Evolutionary conservation across 2,888 invertebrate species (phyloP), one percentile per base, ranked within the genome.

Genomic region (Anthophora plumipes): DNA sequence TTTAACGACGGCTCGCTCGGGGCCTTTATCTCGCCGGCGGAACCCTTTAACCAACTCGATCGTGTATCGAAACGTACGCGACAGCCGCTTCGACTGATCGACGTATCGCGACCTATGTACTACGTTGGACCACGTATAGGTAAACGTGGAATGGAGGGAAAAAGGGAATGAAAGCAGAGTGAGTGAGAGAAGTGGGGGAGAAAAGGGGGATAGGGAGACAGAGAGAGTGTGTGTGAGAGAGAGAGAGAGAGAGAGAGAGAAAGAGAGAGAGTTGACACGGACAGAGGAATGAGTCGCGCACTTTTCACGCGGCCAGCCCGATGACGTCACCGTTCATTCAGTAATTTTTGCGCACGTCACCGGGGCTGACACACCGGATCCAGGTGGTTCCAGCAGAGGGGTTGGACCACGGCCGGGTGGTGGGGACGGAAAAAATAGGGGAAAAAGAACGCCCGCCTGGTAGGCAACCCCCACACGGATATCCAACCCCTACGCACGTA

Each of bases 291-390:
- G 82, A 71, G 83, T 86, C 86, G 85, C 86, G 86, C 87, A 89
- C 88, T 90, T 90, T 90, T 89, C 84, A 88, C 88, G 85, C 87
- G 80, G 78, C 82, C 66, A 72, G 72, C 69, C 79, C 68, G 80
- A 90, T 93, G 93, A 93, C 93, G 93, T 93, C 93, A 91, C 89
- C 90, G 92, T 93, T 93, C 93, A 93, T 93, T 93, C 93, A 93
- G 92, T 91, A 92, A 93, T 92, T 92, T 93, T 93, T 93, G 92
- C 92, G 91, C 92, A 91, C 91, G 92, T 92, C 93, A 92, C 90
- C 90, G 90, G 88, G 85, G 88, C 89, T 88, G 88, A 88, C 88
- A 88, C 88, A 86, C 88, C 86, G 85, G 88, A 85, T 85, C 84
- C 89, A 86, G 86, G 86, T 85, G 82, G 86, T 88, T 86, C 89